Evolutionary conservation across 1,140 invertebrate species (phyloP).

Genomic region (Copidosoma floridanum): DNA sequence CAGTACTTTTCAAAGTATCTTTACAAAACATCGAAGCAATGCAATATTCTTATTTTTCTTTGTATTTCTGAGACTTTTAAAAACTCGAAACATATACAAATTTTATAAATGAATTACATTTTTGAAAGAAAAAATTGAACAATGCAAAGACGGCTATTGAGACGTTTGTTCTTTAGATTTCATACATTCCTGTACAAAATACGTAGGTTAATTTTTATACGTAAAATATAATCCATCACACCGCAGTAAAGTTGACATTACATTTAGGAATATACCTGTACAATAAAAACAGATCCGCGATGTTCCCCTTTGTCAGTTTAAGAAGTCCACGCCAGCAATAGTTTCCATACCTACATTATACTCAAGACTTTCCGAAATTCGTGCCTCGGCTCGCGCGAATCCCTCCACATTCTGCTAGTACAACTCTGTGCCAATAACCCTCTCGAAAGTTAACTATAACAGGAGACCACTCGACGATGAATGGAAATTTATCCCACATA

Average conservation of each 20-base stretch:
- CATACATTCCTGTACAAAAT: conserved; percentile 46
- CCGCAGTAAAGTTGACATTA: conserved; percentile 7
- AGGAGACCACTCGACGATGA: conserved; percentile 31
- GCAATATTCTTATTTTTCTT: too few species aligned
- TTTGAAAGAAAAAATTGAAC: too few species aligned
- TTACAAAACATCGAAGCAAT: too few species aligned
- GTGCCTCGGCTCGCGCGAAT: conserved; percentile 26
- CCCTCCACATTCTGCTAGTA: conserved; percentile 50
- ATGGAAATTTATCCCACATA: conserved; percentile 29
- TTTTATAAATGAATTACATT: too few species aligned
- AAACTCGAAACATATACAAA: too few species aligned
- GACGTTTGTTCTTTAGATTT: conserved; percentile 27
- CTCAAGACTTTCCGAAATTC: conserved; percentile 27
- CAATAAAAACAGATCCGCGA: conserved; percentile 13
- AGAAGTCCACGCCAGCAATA: too few species aligned
- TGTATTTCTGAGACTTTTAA: too few species aligned
- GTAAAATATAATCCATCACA: conserved; percentile 30
- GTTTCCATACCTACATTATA: too few species aligned
- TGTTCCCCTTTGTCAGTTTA: conserved; percentile 4
- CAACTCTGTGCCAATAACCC: conserved; percentile 54
- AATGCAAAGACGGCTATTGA: too few species aligned
- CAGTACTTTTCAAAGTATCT: conserved; percentile 12
- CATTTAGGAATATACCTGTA: neutral
- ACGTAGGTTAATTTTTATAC: conserved; percentile 45
- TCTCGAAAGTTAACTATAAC: conserved; percentile 47